These are phyloP conservation scores for Leptogaster cylindrica DNA, from an alignment of 2,888 invertebrate genomes.

Conservation along the genomic window DNA sequence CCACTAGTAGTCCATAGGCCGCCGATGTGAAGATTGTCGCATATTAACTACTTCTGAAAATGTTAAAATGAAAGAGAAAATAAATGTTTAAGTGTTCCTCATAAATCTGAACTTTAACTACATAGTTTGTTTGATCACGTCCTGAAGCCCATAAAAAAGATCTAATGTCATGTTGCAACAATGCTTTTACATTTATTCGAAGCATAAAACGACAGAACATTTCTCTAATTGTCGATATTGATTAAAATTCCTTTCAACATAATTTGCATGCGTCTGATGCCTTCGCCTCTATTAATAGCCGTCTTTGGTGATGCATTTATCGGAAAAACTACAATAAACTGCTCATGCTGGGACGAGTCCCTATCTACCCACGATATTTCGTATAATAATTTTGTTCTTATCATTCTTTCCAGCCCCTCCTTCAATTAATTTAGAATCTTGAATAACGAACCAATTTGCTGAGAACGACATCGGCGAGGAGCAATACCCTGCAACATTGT, in stretches of 20 bases:
- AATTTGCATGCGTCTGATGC: slow-evolving; percentile 11
- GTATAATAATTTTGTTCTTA: slow-evolving; percentile 23
- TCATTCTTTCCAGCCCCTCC: slow-evolving; percentile 17
- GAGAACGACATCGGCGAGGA: slow-evolving; percentile 8
- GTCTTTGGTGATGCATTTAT: slow-evolving; percentile 3
- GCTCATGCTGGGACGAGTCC: not conserved
- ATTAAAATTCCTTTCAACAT: slow-evolving; percentile 8
- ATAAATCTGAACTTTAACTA: no score
- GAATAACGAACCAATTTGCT: slow-evolving; percentile 31
- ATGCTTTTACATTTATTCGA: not conserved
- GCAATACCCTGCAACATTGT: slow-evolving; percentile 33
- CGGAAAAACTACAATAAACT: not conserved
- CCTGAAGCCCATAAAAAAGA: not conserved
- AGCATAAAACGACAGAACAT: not conserved
- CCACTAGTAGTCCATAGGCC: no score
- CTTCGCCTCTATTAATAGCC: slow-evolving; percentile 4
- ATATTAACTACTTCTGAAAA: no score
- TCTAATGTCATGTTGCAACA: not conserved
- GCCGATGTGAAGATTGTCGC: no score
- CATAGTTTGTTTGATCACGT: no score
- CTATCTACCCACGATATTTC: slow-evolving; percentile 21
- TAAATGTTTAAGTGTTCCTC: no score
- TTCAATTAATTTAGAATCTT: slow-evolving; percentile 28
- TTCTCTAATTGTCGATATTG: slow-evolving; percentile 12
- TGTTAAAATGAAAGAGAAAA: no score